A percentile compares a stretch with the other conserved stretches of the same genome.
phyloP scores from a whole-genome alignment of 2,113 vertebrate species.

The Xiphorhynchus elegans region DNA sequence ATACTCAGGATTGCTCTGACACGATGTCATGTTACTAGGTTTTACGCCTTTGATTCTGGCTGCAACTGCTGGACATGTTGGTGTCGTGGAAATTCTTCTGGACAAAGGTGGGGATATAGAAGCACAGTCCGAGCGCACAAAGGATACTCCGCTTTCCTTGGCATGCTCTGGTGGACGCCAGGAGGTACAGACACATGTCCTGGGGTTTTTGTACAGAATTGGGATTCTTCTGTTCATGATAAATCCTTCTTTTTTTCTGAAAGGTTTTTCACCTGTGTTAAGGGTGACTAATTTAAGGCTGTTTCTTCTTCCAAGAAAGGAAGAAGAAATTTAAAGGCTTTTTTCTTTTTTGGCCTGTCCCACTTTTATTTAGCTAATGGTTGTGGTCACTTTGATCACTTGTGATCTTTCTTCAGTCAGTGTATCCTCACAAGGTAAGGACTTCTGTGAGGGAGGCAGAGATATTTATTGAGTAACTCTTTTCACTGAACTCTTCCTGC shows the following conservation, averaged over 20 bases:
- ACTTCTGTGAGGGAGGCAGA: neutral
- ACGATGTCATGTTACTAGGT: slow-evolving; percentile 68
- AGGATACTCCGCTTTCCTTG: slow-evolving; percentile 96
- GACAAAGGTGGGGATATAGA: slow-evolving; percentile 99
- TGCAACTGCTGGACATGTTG: slow-evolving; percentile 96
- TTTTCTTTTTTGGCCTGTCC: neutral
- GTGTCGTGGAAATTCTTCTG: slow-evolving; percentile 95
- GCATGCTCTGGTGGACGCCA: slow-evolving; percentile 97
- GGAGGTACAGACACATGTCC: slow-evolving; percentile 78
- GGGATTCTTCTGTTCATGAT: neutral
- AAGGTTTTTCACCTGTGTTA: neutral
- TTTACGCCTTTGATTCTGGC: slow-evolving; percentile 97
- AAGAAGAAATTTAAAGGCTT: neutral
- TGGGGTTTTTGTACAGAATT: neutral
- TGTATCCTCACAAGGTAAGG: neutral
- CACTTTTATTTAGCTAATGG: neutral
- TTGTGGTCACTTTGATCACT: neutral
- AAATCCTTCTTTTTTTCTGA: neutral
- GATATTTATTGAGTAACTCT: neutral
- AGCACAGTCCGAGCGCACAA: slow-evolving; percentile 98
- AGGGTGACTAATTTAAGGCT: neutral
- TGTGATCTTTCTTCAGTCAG: neutral
- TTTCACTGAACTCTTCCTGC: neutral
- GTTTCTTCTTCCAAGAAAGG: neutral
- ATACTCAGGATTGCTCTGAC: neutral